Percentiles rank a stretch among this genome's conserved stretches.
phyloP scores from a whole-genome alignment of 2,113 vertebrate species.

The Grammomys surdaster region DNA sequence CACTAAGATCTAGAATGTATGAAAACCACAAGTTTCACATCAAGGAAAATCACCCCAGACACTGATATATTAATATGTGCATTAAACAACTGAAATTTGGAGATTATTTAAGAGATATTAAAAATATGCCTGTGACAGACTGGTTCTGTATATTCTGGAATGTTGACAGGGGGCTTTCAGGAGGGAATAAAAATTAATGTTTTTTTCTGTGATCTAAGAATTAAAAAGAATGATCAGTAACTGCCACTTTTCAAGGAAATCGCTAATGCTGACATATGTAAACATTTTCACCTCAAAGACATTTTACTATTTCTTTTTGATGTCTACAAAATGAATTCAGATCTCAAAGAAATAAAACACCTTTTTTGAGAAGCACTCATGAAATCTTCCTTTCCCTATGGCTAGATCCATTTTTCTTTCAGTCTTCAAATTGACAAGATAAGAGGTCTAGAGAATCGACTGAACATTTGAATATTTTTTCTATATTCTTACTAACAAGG shows the following conservation, averaged over 20 bases:
- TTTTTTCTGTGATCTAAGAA: background rate
- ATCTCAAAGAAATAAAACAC: background rate
- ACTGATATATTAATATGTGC: background rate
- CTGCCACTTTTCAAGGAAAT: constrained; percentile 28
- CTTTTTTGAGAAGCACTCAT: background rate
- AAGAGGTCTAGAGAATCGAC: background rate
- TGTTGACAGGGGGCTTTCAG: background rate
- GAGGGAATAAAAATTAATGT: background rate
- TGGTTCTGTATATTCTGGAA: background rate
- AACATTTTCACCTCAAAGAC: constrained; percentile 8
- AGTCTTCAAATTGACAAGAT: constrained; percentile 44
- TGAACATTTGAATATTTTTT: constrained; percentile 6
- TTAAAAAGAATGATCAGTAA: constrained; percentile 13
- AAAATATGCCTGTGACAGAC: background rate
- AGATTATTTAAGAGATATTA: background rate
- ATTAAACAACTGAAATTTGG: background rate
- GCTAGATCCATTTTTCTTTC: background rate
- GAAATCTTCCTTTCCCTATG: background rate
- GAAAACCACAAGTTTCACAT: background rate
- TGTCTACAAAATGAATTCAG: constrained; percentile 31
- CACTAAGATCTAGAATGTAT: background rate
- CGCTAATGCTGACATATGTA: background rate
- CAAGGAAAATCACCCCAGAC: background rate
- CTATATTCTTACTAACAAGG: constrained; percentile 21
- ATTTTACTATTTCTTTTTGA: constrained; percentile 56